Percentiles rank a stretch among this genome's conserved stretches.
Conservation (phyloP, 2,113 vertebrate species). For the Vimba vimba region DNA sequence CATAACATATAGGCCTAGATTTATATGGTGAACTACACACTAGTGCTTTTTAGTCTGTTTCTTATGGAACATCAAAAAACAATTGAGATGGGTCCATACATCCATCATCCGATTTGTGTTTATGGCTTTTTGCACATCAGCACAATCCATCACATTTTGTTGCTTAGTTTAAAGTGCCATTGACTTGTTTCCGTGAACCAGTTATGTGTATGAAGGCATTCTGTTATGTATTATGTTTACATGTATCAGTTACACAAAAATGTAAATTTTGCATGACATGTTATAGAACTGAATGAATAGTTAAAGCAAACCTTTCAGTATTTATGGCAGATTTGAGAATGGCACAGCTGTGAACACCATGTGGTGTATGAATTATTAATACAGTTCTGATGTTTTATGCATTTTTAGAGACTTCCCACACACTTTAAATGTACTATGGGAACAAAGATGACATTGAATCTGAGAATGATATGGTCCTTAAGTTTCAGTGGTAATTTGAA, state of each 20-base stretch:
- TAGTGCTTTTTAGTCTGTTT: neutral
- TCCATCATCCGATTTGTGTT: too few species aligned
- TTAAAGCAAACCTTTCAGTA: conserved; percentile 22
- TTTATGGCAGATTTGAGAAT: conserved; percentile 21
- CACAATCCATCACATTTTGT: neutral
- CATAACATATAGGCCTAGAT: neutral
- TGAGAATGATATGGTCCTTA: neutral
- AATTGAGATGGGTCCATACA: neutral
- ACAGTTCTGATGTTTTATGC: conserved; percentile 21
- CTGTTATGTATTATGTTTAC: neutral
- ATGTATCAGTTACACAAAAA: neutral
- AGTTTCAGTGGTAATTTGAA: neutral
- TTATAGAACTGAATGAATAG: conserved; percentile 25
- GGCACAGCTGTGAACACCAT: conserved; percentile 26
- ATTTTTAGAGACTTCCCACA: conserved; percentile 28
- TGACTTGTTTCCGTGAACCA: neutral
- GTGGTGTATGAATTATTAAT: conserved; percentile 42
- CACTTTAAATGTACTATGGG: conserved; percentile 22
- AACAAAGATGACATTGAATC: conserved; percentile 23
- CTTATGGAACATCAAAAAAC: neutral
- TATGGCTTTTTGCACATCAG: neutral
- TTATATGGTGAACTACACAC: neutral
- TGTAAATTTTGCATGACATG: conserved; percentile 25
- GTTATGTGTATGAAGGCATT: neutral
- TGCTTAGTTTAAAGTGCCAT: neutral